These are phyloP conservation scores for Myodes glareolus DNA, from an alignment of 2,113 vertebrate genomes.

Conservation along the genomic window DNA sequence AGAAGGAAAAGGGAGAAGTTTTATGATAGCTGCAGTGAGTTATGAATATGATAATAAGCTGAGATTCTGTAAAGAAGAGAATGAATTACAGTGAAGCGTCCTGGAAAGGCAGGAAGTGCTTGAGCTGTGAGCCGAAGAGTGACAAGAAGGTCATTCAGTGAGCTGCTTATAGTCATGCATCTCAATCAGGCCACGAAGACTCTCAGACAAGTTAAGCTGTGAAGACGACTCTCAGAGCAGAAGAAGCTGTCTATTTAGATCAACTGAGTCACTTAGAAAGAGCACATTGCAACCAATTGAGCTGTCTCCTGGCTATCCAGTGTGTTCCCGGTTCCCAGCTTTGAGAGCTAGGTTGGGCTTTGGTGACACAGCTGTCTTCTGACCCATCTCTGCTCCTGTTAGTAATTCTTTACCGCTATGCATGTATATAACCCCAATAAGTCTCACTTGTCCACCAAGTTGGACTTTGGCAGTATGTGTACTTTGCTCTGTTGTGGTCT, in stretches of 20 bases:
- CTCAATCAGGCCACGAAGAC: not conserved
- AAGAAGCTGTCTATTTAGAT: not conserved
- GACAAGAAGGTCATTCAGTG: not conserved
- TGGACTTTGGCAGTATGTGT: not conserved
- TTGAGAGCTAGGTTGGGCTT: not conserved
- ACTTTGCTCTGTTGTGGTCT: not conserved
- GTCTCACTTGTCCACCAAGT: not conserved
- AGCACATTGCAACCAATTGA: not conserved
- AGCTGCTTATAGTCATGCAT: not conserved
- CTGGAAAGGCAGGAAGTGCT: not conserved
- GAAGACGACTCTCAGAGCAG: not conserved
- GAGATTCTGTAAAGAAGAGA: not conserved
- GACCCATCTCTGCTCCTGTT: not conserved
- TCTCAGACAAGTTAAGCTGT: not conserved
- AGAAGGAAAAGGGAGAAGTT: not conserved
- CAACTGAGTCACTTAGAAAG: not conserved
- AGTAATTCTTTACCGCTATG: not conserved
- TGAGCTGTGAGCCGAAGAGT: rapidly evolving
- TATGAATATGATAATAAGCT: not conserved
- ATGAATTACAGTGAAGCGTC: not conserved
- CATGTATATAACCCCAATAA: not conserved
- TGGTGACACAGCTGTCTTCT: not conserved
- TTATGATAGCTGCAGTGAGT: not conserved
- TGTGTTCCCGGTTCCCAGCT: not conserved
- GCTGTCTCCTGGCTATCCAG: not conserved